Evolutionary conservation across 1,140 invertebrate genomes (phyloP).

Genomic region (Drosophila equinoxialis): DNA sequence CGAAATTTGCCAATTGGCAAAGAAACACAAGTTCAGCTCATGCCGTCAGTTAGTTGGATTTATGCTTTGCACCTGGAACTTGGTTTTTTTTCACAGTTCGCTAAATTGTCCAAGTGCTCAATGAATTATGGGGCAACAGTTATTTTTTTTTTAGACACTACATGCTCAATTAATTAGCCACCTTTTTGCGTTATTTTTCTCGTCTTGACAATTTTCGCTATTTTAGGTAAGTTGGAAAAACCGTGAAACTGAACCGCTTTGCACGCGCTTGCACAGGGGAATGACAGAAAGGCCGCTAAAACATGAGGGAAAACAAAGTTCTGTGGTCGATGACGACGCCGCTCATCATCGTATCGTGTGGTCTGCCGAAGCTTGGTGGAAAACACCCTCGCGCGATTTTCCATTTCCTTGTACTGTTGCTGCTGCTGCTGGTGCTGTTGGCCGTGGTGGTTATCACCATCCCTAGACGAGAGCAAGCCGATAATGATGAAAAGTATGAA

Average conservation of each 20-base stretch:
- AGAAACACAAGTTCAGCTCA: conserved; percentile 37
- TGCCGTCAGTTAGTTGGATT: conserved; percentile 27
- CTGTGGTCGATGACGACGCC: conserved; percentile 26
- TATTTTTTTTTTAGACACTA: conserved; percentile 20
- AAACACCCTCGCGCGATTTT: conserved; percentile 46
- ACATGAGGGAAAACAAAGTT: conserved; percentile 43
- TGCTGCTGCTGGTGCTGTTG: conserved; percentile 11
- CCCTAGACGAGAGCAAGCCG: conserved; percentile 19
- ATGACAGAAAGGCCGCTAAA: conserved; percentile 59
- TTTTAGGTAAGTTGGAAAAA: conserved; percentile 29
- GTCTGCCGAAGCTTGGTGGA: conserved; percentile 12
- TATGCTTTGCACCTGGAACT: conserved; percentile 61
- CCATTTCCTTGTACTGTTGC: conserved; percentile 31
- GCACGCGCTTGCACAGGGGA: conserved; percentile 64
- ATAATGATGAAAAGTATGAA: conserved; percentile 36
- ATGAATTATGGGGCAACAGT: conserved; percentile 43
- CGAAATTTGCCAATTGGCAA: conserved; percentile 32
- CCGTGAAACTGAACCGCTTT: conserved; percentile 58
- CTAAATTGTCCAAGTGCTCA: conserved; percentile 35
- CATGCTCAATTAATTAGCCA: conserved; percentile 22
- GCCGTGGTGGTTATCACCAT: conserved; percentile 33
- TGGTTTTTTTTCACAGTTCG: conserved; percentile 31
- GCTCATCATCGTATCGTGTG: conserved; percentile 26
- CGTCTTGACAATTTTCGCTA: conserved; percentile 4
- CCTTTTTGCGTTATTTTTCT: conserved; percentile 21